Evolutionary conservation across 2,113 vertebrate genomes (phyloP).

Genomic region (Cyprinus carpio): DNA sequence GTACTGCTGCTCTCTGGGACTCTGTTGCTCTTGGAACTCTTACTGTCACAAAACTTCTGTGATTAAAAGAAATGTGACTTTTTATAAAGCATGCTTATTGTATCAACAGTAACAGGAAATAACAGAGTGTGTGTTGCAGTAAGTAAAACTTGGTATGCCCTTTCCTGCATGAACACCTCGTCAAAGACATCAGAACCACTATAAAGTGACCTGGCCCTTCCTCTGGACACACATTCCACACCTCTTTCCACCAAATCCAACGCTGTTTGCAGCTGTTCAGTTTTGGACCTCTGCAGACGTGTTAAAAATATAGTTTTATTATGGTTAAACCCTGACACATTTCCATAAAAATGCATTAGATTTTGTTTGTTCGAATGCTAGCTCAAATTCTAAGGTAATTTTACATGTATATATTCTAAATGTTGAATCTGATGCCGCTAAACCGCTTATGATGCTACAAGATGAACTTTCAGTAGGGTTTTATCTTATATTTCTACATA

Average conservation of each 20-base stretch:
- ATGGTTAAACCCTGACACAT: background rate
- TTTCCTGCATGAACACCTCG: conserved; percentile 79
- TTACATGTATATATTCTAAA: background rate
- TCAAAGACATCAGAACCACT: conserved; percentile 76
- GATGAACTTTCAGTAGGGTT: background rate
- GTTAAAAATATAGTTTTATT: conserved; percentile 18
- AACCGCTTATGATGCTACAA: background rate
- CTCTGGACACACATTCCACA: conserved; percentile 71
- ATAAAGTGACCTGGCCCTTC: conserved; percentile 57
- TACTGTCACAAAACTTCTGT: conserved; percentile 57
- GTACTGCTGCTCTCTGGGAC: conserved; percentile 43
- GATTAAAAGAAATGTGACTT: conserved; percentile 1
- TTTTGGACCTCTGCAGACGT: conserved; percentile 69
- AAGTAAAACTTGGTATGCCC: background rate
- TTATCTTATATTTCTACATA: background rate
- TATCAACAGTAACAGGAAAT: background rate
- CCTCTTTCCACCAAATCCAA: conserved; percentile 78
- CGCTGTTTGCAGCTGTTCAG: conserved; percentile 76
- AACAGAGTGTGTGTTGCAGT: background rate
- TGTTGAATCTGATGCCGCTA: background rate
- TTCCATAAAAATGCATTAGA: background rate
- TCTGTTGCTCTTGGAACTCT: background rate
- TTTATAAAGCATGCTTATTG: background rate
- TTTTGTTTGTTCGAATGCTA: background rate
- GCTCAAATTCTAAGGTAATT: background rate